These are phyloP conservation scores for Colossoma macropomum DNA, from an alignment of 2,113 vertebrate species.

Conservation along the genomic window DNA sequence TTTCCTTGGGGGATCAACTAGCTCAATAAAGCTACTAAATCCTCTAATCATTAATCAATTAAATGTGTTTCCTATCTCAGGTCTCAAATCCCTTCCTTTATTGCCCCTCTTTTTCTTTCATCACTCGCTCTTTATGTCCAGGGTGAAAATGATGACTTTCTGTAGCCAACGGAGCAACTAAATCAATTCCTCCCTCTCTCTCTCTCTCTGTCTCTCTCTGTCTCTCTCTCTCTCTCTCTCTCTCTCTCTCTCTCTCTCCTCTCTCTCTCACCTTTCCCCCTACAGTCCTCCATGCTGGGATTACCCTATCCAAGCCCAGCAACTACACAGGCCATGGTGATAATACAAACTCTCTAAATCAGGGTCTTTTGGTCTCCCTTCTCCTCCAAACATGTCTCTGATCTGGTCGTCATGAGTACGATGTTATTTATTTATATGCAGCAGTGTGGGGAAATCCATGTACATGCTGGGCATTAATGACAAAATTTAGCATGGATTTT, in stretches of 20 bases:
- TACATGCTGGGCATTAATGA: too few relatives aligned
- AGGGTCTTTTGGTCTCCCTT: neutral
- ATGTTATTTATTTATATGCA: too few relatives aligned
- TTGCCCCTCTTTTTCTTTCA: neutral
- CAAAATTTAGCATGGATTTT: too few relatives aligned
- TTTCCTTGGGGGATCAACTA: neutral
- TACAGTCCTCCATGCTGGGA: neutral
- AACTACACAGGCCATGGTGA: neutral
- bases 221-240: slow-evolving; percentile 3
- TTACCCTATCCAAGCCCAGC: neutral
- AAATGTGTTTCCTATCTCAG: neutral
- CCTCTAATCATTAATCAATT: slow-evolving; percentile 12
- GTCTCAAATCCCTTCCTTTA: neutral
- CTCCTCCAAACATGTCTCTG: neutral
- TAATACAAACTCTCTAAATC: neutral
- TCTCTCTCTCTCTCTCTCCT: neutral
- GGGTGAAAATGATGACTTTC: neutral
- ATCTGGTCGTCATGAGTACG: too few relatives aligned
- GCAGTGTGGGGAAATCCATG: too few relatives aligned
- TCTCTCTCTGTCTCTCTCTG: neutral
- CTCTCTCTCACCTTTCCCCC: neutral
- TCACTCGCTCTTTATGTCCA: neutral
- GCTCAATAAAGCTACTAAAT: neutral
- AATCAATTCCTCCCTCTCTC: neutral
- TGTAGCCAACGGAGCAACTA: neutral